A percentile compares a stretch with the other conserved stretches of the same genome.
phyloP scores from a whole-genome alignment of 2,113 vertebrate species.

The Anolis carolinensis region DNA sequence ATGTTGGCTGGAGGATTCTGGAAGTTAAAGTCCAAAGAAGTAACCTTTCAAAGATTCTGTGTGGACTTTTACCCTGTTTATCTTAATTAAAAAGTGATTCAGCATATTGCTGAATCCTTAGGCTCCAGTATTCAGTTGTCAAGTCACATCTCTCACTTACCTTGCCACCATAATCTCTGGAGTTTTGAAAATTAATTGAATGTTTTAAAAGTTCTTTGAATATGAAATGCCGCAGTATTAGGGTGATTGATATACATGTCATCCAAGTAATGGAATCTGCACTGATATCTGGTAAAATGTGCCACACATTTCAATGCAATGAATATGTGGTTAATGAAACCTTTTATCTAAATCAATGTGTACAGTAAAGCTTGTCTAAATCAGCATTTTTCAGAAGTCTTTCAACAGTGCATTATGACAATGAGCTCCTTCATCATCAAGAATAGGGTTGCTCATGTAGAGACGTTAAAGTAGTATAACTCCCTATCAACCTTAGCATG shows the following conservation, averaged over 20 bases:
- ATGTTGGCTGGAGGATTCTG: no score
- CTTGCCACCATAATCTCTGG: not conserved
- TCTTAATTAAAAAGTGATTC: constrained; percentile 24
- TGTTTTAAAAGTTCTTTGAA: constrained; percentile 40
- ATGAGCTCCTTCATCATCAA: not conserved
- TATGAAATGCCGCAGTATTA: constrained; percentile 24
- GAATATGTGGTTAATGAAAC: constrained; percentile 21
- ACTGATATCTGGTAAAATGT: constrained; percentile 40
- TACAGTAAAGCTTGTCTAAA: constrained; percentile 27
- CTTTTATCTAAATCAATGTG: constrained; percentile 38
- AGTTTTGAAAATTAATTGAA: constrained; percentile 35
- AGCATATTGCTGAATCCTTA: not conserved
- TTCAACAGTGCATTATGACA: not conserved
- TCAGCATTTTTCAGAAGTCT: not conserved
- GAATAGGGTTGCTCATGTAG: not conserved
- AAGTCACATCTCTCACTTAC: constrained; percentile 12
- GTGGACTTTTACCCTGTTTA: not conserved
- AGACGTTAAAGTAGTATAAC: not conserved
- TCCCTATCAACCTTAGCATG: not conserved
- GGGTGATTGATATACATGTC: constrained; percentile 7
- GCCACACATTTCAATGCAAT: constrained; percentile 20
- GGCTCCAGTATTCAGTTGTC: constrained; percentile 22
- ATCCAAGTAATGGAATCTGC: constrained; percentile 12
- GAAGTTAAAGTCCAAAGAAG: no score
- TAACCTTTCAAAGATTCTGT: constrained; percentile 14